Conservation (phyloP, 2,113 vertebrate species). For the Saguinus midas region DNA sequence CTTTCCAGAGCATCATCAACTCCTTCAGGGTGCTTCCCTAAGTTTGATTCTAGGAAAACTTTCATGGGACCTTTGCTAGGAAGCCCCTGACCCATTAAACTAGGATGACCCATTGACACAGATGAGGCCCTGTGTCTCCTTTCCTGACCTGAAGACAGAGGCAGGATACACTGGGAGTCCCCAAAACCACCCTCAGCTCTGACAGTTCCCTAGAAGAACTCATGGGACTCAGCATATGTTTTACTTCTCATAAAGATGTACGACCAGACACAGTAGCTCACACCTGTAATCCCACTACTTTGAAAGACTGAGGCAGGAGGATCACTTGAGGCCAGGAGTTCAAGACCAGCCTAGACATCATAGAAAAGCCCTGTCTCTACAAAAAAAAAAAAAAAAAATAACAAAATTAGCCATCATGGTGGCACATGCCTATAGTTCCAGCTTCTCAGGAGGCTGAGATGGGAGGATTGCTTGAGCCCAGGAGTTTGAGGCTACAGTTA, state of each 20-base stretch:
- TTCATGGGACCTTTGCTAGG: neutral
- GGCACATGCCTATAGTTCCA: too few relatives aligned
- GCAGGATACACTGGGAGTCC: fast-evolving
- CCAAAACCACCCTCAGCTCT: neutral
- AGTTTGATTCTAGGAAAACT: neutral
- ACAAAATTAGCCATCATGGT: too few relatives aligned
- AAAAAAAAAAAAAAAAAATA: fast-evolving
- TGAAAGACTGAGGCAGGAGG: too few relatives aligned
- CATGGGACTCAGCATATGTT: neutral
- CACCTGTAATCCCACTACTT: too few relatives aligned
- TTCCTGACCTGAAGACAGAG: neutral
- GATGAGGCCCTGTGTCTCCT: neutral
- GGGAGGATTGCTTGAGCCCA: too few relatives aligned
- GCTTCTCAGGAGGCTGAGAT: too few relatives aligned
- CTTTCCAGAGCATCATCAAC: neutral
- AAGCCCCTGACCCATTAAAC: too few relatives aligned
- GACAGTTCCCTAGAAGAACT: neutral
- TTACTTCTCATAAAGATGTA: neutral
- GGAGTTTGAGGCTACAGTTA: too few relatives aligned
- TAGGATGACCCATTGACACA: neutral
- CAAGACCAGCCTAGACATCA: too few relatives aligned
- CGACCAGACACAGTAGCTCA: too few relatives aligned
- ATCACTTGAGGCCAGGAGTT: too few relatives aligned
- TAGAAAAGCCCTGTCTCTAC: too few relatives aligned
- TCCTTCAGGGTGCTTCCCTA: neutral